Base-by-base conservation (phyloP, 2,797 vertebrate genomes). In the Pseudomugil gertrudae region DNA sequence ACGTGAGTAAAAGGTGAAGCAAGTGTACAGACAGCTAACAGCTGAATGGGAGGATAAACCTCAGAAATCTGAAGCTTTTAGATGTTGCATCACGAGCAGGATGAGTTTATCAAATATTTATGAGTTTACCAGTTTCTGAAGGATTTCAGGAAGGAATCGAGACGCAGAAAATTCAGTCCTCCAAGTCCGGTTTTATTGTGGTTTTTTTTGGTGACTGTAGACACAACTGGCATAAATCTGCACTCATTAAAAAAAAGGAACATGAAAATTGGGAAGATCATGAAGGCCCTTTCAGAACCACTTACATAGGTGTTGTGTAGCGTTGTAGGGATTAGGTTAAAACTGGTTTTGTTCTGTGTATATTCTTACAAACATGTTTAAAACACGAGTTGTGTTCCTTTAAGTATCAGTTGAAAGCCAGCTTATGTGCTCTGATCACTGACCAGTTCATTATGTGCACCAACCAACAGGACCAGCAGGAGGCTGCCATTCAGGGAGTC, bases 111-210 rank as follows among this genome's bases (percentile, higher is more conserved):
- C 29, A 29, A 5, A 5, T 29, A 3, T 29, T 29, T 29, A 27
- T 1, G 14, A 51, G 24, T 26, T 51, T 26, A 15, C 27, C 6
- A 23, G 48, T 29, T 29, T 15, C 14, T 19, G 24, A 33, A 19
- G 14, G 14, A 9, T 30, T 30, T 26, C 56, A 55, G 43, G 0
- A n/a, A 6, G 14, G 10, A 15, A 40, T 30, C 14, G 24, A 10
- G 19, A 26, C 3, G 24, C 9, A 63, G 15, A 76, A 63, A 82
- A 76, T 50, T 17, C 40, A 84, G 71, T 69, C 72, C 62, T 86
- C 79, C 53, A 60, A 81, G 76, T 84, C 74, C 69, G 69, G 3
- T 66, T 92, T 92, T 92, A 90, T 90, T 91, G 79, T 76, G 82
- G 78, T 76, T 84, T 71, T 78, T 88, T 57, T 83, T 79, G 47